These are phyloP conservation scores for Danio jaintianensis DNA, from an alignment of 2,797 vertebrate genomes.

Conservation along the genomic window DNA sequence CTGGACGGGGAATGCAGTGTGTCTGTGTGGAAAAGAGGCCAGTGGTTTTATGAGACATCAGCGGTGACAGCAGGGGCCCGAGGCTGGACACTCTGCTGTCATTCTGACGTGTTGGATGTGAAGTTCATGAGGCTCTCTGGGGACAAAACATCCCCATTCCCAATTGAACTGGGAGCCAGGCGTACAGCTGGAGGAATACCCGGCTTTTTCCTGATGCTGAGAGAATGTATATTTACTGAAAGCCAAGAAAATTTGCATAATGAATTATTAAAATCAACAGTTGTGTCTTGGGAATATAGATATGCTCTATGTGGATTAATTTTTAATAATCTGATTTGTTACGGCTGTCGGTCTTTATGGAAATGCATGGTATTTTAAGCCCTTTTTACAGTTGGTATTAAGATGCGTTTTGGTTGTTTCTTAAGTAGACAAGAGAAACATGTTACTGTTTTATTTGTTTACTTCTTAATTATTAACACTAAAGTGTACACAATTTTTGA, in stretches of 20 bases:
- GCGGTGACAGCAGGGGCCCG: constrained; percentile 54
- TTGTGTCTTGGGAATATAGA: constrained; percentile 51
- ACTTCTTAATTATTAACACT: too few relatives aligned
- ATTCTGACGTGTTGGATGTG: constrained; percentile 66
- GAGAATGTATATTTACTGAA: constrained; percentile 3
- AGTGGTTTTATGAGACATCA: constrained; percentile 49
- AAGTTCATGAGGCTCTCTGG: constrained; percentile 61
- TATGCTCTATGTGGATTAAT: constrained; percentile 54
- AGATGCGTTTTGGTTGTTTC: too few relatives aligned
- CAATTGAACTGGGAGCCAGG: constrained; percentile 47
- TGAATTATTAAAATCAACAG: constrained; percentile 61
- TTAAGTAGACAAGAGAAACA: too few relatives aligned
- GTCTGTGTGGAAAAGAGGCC: constrained; percentile 57
- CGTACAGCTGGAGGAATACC: constrained; percentile 57
- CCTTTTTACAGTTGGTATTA: too few relatives aligned
- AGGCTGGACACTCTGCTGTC: constrained; percentile 63
- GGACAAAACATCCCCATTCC: constrained; percentile 49
- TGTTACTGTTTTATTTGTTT: too few relatives aligned
- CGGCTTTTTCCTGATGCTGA: neutral
- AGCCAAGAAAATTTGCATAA: constrained; percentile 55
- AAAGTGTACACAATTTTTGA: neutral
- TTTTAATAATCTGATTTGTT: constrained; percentile 48
- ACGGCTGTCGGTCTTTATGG: constrained; percentile 36
- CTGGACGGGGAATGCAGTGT: neutral
- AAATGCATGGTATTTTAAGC: constrained; percentile 35